Conservation (phyloP, 2,888 invertebrate genomes). For the Leucophora obtusa region DNA sequence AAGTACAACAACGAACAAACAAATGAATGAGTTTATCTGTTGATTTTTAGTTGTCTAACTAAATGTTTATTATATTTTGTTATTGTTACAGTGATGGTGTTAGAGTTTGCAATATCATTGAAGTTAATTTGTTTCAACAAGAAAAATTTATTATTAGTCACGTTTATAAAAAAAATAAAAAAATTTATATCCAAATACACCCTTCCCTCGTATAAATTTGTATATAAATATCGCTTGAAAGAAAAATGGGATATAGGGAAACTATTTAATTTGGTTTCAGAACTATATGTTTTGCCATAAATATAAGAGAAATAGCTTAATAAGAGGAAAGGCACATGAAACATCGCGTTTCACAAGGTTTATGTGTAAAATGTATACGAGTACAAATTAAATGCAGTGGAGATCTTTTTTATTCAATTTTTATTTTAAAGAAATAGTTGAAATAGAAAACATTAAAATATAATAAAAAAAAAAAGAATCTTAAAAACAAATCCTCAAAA, state of each 20-base stretch:
- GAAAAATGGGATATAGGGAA: too few species aligned
- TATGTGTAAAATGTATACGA: constrained; percentile 11
- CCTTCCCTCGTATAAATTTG: too few species aligned
- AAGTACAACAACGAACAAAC: not conserved
- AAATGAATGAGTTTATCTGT: constrained; percentile 15
- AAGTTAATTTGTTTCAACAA: constrained; percentile 54
- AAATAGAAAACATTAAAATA: constrained; percentile 38
- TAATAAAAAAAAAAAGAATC: constrained; percentile 30
- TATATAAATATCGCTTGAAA: too few species aligned
- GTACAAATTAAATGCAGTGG: constrained; percentile 32
- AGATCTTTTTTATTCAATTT: constrained; percentile 20
- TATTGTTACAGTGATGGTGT: not conserved
- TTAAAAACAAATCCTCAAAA: constrained; percentile 42
- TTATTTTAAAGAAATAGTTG: constrained; percentile 26
- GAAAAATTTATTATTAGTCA: constrained; percentile 57
- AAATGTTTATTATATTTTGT: not conserved
- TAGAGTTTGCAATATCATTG: constrained; percentile 47
- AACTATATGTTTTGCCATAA: too few species aligned
- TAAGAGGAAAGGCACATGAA: too few species aligned
- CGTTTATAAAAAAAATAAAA: constrained; percentile 28
- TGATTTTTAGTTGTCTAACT: not conserved
- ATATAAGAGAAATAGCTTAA: too few species aligned
- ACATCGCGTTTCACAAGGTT: not conserved
- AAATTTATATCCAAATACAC: constrained; percentile 11
- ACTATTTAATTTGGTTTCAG: too few species aligned